These are phyloP conservation scores for Chloroceryle amazona DNA, from an alignment of 2,797 vertebrate genomes.

Conservation along the genomic window DNA sequence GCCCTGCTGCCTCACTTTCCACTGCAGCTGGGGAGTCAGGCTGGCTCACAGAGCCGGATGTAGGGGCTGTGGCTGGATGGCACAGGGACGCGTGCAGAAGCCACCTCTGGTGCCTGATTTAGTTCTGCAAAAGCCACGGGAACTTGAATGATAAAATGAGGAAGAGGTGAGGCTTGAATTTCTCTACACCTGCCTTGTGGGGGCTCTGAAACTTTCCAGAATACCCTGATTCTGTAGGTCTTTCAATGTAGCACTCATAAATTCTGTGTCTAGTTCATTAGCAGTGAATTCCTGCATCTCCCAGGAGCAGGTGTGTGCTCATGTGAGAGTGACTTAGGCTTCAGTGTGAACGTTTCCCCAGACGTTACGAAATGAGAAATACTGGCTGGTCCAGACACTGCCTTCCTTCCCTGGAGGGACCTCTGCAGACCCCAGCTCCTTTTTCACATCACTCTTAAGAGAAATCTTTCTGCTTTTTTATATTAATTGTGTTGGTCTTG, in stretches of 20 bases:
- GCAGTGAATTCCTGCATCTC: background rate
- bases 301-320: constrained; percentile 3
- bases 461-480: background rate
- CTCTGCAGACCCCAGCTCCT: background rate
- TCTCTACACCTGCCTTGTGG: background rate
- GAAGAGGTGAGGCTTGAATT: constrained; percentile 19
- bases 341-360: background rate
- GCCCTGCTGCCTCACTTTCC: background rate
- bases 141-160: constrained; percentile 33
- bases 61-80: background rate
- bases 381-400: background rate
- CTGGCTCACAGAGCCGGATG: rapidly evolving
- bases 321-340: background rate
- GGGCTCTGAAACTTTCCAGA: constrained; percentile 14
- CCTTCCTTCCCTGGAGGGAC: constrained; percentile 29
- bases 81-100: rapidly evolving
- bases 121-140: constrained; percentile 16
- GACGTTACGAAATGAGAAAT: constrained; percentile 43
- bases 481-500: background rate
- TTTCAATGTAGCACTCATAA: background rate
- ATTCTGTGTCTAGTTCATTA: background rate
- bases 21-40: background rate
- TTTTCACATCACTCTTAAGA: background rate
- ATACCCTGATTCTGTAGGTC: background rate
- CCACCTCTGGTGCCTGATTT: background rate